Base-by-base conservation (phyloP, 2,797 vertebrate species). In the Coregonus suidteri region DNA sequence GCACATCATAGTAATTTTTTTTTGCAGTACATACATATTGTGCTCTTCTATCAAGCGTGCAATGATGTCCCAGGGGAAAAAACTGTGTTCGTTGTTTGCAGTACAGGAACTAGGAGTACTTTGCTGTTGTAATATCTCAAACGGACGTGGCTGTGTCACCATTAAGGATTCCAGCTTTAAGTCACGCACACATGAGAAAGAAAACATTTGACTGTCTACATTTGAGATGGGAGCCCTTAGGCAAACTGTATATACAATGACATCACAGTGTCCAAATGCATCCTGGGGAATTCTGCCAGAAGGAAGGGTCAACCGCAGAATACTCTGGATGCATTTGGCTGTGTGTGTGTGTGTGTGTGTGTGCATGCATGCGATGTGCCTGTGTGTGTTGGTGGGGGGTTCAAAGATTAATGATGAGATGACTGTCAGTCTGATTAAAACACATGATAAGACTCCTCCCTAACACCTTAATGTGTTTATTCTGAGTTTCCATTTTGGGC, bases 401-500 rank as follows among this genome's bases (percentile, higher is more conserved):
- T 73, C 20, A 53, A 53, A 6, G 51, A 25, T 54, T 15, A 59
- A 1, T 56, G 51, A 9, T 30, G 51, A 54, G 25, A 41, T 47
- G 41, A 11, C 41, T 47, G 9, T 47, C 41, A 47, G 9, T 47
- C 41, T 47, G 41, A 47, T 47, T 47, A 3, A 47, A 20, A 70
- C 68, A 18, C 66, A 9, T 37, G 9, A 25, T 25, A 25, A 25
- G 25, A 30, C 34, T 16, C 35, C 34, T 69, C 35, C 66, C 16
- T 37, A 54, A 14, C 3, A 75, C 72, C 76, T 13, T 18, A 13
- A 30, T 64, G 1, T 7, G n/a, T 54, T 75, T 75, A 84, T 88
- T 82, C 0, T 75, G 82, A 82, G 68, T 65, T 85, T 72, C 67
- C 20, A 83, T 84, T 81, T 80, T 83, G 30, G 7, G 62, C 13